A percentile compares a stretch with the other conserved stretches of the same genome.
phyloP scores from a whole-genome alignment of 1,140 invertebrate species.

The Calliopsis andreniformis region DNA sequence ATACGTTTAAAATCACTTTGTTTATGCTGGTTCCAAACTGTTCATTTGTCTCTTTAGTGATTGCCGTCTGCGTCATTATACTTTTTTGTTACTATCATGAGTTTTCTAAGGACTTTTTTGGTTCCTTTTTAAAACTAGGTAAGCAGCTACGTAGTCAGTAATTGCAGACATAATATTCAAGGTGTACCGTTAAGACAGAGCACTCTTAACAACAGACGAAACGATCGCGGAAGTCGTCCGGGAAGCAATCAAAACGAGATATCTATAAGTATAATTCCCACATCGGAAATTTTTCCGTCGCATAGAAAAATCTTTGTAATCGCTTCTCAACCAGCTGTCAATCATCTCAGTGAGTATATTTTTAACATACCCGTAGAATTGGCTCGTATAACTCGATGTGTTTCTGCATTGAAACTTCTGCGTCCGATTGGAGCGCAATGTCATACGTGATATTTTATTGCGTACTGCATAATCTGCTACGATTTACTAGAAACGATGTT shows the following conservation, averaged over 20 bases:
- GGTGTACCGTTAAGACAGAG: slow-evolving; percentile 52
- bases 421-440: neutral
- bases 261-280: slow-evolving; percentile 75
- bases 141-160: slow-evolving; percentile 72
- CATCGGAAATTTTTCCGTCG: slow-evolving; percentile 65
- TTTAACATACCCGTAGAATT: neutral
- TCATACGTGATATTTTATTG: neutral
- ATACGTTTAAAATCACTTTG: no score
- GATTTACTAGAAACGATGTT: neutral
- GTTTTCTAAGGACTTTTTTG: slow-evolving; percentile 15
- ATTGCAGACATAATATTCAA: slow-evolving; percentile 72
- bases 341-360: slow-evolving; percentile 72
- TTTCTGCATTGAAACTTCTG: neutral
- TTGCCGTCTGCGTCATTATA: neutral
- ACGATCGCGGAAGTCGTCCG: slow-evolving; percentile 30
- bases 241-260: slow-evolving; percentile 68
- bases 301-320: slow-evolving; percentile 74
- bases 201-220: slow-evolving; percentile 42
- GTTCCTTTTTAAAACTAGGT: slow-evolving; percentile 59
- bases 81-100: neutral
- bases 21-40: neutral
- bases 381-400: neutral
- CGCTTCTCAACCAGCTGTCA: slow-evolving; percentile 66
- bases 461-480: slow-evolving; percentile 9
- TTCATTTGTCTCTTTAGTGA: neutral